phyloP scores from a whole-genome alignment of 2,888 invertebrate species.

The Nephrotoma guestfalica region DNA sequence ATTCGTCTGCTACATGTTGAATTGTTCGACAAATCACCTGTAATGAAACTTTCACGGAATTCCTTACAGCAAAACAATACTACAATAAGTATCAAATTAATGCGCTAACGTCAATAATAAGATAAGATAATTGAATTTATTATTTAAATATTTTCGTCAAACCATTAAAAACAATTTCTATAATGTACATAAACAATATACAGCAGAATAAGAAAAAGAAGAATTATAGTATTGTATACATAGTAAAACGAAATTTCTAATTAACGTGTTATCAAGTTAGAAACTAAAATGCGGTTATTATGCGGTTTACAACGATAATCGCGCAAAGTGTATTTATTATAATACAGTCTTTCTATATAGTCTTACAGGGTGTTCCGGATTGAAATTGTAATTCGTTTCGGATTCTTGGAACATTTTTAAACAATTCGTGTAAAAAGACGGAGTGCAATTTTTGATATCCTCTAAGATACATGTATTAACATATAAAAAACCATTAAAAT shows the following conservation, averaged over 20 bases:
- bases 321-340: not conserved
- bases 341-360: not conserved
- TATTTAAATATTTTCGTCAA: not conserved
- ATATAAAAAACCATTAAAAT: too few relatives aligned
- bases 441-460: too few relatives aligned
- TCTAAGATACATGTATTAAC: too few relatives aligned
- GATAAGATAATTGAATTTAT: not conserved
- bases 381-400: too few relatives aligned
- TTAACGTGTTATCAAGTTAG: not conserved
- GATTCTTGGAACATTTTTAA: too few relatives aligned
- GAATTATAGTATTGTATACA: not conserved
- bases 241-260: not conserved
- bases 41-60: not conserved
- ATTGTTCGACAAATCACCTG: not conserved
- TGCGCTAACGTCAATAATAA: not conserved
- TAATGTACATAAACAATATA: not conserved
- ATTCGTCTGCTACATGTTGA: not conserved
- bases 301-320: not conserved
- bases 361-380: not conserved
- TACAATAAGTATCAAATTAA: not conserved
- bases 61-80: not conserved
- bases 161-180: not conserved
- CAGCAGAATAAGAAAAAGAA: not conserved
- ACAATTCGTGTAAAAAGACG: too few relatives aligned
- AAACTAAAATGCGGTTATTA: not conserved